Evolutionary conservation across 2,888 invertebrate genomes (phyloP).

Genomic region (Athrips mouffetella): DNA sequence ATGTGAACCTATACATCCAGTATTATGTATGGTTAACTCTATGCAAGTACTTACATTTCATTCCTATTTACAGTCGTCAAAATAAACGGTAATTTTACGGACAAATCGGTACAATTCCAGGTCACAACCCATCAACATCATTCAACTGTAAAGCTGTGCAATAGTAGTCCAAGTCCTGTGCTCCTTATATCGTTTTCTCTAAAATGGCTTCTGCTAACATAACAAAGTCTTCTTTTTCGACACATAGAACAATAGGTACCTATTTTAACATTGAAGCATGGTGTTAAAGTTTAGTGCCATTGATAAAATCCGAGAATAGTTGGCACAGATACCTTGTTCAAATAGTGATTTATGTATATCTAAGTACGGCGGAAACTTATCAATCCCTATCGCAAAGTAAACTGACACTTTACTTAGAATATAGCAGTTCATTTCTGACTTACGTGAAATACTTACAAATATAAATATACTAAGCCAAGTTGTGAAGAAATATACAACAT

Average conservation of each 20-base stretch:
- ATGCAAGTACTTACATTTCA: not conserved
- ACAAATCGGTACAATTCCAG: not conserved
- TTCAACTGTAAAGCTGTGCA: not conserved
- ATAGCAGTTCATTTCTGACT: conserved; percentile 26
- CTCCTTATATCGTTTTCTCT: no score
- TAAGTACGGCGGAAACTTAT: conserved; percentile 10
- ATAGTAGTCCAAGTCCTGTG: not conserved
- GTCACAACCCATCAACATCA: no score
- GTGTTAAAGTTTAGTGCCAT: conserved; percentile 17
- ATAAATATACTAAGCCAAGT: no score
- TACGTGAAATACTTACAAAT: no score
- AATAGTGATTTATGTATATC: conserved; percentile 35
- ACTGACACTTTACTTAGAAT: conserved; percentile 52
- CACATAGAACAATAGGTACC: not conserved
- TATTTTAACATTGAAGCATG: not conserved
- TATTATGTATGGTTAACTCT: conserved; percentile 16
- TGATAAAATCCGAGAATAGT: conserved; percentile 44
- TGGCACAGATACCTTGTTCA: conserved; percentile 38
- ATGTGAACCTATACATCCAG: conserved; percentile 40
- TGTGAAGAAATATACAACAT: no score
- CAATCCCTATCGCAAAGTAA: conserved; percentile 14
- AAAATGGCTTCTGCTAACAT: no score
- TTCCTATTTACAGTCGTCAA: conserved; percentile 2
- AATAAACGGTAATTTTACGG: conserved; percentile 1
- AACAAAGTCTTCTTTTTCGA: no score